Percentiles rank a stretch among this genome's conserved stretches.
Conservation (phyloP, 2,113 vertebrate species). For the Cathartes aura region DNA sequence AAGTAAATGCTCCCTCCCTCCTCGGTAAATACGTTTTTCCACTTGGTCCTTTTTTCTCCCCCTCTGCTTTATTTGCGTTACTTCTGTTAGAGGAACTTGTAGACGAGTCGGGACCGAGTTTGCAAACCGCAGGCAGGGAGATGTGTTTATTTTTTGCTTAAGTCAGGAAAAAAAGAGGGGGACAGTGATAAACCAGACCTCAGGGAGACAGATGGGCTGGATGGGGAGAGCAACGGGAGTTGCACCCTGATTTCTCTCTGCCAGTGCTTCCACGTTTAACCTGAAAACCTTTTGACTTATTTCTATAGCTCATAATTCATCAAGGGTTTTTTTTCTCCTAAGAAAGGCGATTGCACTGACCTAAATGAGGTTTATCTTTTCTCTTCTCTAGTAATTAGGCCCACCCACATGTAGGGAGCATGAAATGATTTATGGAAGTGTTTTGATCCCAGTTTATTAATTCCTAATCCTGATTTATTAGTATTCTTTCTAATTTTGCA, state of each 20-base stretch:
- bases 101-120: not conserved
- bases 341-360: not conserved
- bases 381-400: not conserved
- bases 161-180: not conserved
- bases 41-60: not conserved
- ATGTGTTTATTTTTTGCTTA: not conserved
- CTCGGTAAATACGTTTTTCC: not conserved
- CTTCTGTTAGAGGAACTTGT: not conserved
- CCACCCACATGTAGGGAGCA: not conserved
- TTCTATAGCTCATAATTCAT: not conserved
- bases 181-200: not conserved
- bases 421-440: not conserved
- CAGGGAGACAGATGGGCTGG: not conserved
- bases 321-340: not conserved
- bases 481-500: not conserved
- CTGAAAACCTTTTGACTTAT: not conserved
- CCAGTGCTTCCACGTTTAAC: not conserved
- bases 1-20: not conserved
- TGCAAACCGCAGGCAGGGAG: not conserved
- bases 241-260: not conserved
- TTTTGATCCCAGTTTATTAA: not conserved
- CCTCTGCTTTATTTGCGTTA: not conserved
- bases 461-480: conserved; percentile 6
- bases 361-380: not conserved
- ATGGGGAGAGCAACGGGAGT: rapidly evolving